Evolutionary conservation across 2,113 vertebrate species (phyloP), one percentile per base, ranked within the genome.

Genomic region (Sarotherodon lohbergeri): DNA sequence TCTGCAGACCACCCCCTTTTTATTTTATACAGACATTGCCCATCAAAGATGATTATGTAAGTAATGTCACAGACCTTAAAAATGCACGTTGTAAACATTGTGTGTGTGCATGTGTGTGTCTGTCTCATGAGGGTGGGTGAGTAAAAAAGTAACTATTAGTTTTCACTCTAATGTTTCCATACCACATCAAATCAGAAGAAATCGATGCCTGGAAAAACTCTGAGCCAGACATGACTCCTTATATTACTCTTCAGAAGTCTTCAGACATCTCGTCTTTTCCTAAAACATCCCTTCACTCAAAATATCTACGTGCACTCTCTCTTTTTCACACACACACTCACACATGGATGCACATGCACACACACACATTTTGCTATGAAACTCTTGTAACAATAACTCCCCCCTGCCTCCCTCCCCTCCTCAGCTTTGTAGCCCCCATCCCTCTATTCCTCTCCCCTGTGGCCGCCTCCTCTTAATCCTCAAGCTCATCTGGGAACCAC

Each of bases 401-500:
- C 63, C 56, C 32, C 54, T 27, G 55, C 11, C 39, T 55, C 52
- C 57, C 43, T 16, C 85, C 73, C 73, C 81, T 50, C 29, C 84
- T 91, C 86, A 94, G 92, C 93, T 93, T 90, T 90, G 73, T 61
- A 90, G 85, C 63, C 89, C 78, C 83, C 86, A 56, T 91, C 91
- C 92, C 85, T 91, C 81, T 87, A 84, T 82, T 88, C 59, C 81
- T 89, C 83, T 91, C 91, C 88, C 87, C 81, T 59, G 82, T 81
- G 94, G 94, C 91, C 91, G 86, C 90, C 88, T 94, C 90, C 89
- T 89, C 90, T 89, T 95, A 96, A 96, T 96, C 94, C 95, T 92
- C 94, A 92, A 56, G 90, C 93, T 96, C 95, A 96, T 96, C 92
- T 96, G 95, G 93, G 94, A 95, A 92, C 94, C 93, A 95, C 92